phyloP scores from a whole-genome alignment of 2,797 vertebrate species.

The Myiotriccus ornatus region DNA sequence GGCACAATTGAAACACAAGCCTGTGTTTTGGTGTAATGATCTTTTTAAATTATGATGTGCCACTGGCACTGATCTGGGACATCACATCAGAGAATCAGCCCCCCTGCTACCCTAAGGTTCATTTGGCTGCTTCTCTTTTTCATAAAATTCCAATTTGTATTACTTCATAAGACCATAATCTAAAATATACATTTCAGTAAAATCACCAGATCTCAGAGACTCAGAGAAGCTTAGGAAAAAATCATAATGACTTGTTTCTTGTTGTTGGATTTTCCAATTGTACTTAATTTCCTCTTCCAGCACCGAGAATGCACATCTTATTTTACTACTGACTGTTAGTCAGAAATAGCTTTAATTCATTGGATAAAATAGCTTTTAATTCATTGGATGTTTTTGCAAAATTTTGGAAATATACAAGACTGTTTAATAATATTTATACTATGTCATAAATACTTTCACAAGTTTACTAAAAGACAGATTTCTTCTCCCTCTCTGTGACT shows the following conservation, averaged over 20 bases:
- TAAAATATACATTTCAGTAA: background rate
- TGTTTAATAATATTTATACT: constrained; percentile 33
- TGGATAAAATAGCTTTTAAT: no score
- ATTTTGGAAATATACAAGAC: constrained; percentile 16
- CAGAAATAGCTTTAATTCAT: constrained; percentile 31
- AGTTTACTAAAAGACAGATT: background rate
- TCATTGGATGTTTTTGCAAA: constrained; percentile 10
- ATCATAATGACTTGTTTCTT: background rate
- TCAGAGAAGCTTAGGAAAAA: background rate
- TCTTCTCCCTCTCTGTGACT: background rate
- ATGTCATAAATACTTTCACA: constrained; percentile 46
- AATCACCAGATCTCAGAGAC: background rate
- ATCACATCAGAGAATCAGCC: background rate
- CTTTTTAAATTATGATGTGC: background rate
- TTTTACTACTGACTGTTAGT: background rate
- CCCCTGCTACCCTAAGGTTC: background rate
- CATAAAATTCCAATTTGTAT: background rate
- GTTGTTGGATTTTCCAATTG: background rate
- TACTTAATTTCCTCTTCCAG: background rate
- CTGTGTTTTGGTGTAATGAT: background rate
- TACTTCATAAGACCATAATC: background rate
- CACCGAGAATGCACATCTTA: background rate
- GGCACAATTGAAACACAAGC: background rate
- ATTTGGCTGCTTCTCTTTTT: background rate
- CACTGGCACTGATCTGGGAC: background rate